These are phyloP conservation scores for Coptodon rendalli DNA, from an alignment of 2,113 vertebrate species.

Conservation along the genomic window DNA sequence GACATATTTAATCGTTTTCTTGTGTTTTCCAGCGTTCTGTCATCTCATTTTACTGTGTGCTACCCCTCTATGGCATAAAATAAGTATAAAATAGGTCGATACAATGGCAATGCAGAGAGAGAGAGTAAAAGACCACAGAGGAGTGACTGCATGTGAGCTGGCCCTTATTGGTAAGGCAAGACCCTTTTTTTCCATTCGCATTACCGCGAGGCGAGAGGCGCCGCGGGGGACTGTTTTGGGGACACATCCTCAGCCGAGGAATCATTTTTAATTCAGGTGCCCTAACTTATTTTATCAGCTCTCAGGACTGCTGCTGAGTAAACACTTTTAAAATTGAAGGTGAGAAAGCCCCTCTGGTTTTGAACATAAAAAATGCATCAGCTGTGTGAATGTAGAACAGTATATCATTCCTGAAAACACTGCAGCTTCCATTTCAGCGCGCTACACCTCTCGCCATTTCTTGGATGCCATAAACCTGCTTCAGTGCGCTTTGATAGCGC, in stretches of 20 bases:
- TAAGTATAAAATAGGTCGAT: background rate
- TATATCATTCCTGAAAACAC: conserved; percentile 48
- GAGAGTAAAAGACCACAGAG: background rate
- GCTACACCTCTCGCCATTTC: background rate
- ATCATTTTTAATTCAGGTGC: conserved; percentile 65
- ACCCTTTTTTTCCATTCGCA: background rate
- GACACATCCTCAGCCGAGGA: conserved; percentile 15
- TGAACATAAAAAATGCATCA: conserved; percentile 70
- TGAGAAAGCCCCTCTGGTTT: conserved; percentile 64
- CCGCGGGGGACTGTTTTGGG: conserved; percentile 21
- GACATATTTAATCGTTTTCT: background rate
- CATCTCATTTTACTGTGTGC: background rate
- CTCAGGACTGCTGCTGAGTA: conserved; percentile 61
- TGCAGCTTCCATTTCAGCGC: background rate
- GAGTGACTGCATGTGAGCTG: background rate
- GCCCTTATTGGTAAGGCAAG: background rate
- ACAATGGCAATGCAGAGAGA: background rate
- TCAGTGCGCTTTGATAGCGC: background rate
- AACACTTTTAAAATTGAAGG: conserved; percentile 72
- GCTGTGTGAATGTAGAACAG: conserved; percentile 23
- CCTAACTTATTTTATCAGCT: conserved; percentile 58
- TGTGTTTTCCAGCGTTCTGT: background rate
- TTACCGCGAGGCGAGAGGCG: conserved; percentile 5
- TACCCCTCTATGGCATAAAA: background rate
- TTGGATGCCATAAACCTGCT: background rate